Conservation (phyloP, 2,888 invertebrate species). For the Parelbella ahira region DNA sequence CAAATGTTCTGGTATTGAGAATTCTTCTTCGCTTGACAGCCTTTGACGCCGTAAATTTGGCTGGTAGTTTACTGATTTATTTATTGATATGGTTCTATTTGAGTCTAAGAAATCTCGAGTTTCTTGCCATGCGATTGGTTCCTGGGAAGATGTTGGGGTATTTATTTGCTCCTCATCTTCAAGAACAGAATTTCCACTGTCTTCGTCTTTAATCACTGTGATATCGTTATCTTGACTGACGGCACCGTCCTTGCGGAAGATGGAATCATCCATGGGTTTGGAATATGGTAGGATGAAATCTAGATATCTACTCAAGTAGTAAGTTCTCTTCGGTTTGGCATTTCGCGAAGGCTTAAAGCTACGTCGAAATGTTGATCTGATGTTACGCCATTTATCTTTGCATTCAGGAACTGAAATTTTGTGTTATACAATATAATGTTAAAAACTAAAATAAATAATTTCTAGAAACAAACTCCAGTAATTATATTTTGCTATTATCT, state of each 20-base stretch:
- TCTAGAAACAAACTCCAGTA: too few relatives aligned
- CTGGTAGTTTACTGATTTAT: too few relatives aligned
- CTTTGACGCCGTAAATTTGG: background rate
- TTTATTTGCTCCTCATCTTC: slow-evolving; percentile 4
- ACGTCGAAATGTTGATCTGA: slow-evolving; percentile 11
- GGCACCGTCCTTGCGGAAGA: background rate
- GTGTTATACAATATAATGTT: too few relatives aligned
- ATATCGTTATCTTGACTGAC: slow-evolving; percentile 10
- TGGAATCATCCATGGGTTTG: slow-evolving; percentile 11
- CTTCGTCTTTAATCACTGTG: slow-evolving; percentile 9
- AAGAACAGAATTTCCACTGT: background rate
- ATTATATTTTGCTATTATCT: too few relatives aligned
- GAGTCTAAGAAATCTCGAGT: background rate
- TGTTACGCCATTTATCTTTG: slow-evolving; percentile 21
- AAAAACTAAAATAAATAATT: too few relatives aligned
- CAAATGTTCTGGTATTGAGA: slow-evolving; percentile 17
- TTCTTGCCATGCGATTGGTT: background rate
- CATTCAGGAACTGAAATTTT: slow-evolving; percentile 19
- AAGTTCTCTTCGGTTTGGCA: slow-evolving; percentile 5
- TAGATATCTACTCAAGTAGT: slow-evolving; percentile 15
- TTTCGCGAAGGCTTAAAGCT: slow-evolving; percentile 15
- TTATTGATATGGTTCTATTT: too few relatives aligned
- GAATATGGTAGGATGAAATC: slow-evolving; percentile 15
- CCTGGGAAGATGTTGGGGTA: slow-evolving; percentile 2
- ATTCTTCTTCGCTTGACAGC: slow-evolving; percentile 18